Evolutionary conservation across 1,140 invertebrate genomes (phyloP), one percentile per base, ranked within the genome.

Genomic region (Schlechtendalia chinensis): DNA sequence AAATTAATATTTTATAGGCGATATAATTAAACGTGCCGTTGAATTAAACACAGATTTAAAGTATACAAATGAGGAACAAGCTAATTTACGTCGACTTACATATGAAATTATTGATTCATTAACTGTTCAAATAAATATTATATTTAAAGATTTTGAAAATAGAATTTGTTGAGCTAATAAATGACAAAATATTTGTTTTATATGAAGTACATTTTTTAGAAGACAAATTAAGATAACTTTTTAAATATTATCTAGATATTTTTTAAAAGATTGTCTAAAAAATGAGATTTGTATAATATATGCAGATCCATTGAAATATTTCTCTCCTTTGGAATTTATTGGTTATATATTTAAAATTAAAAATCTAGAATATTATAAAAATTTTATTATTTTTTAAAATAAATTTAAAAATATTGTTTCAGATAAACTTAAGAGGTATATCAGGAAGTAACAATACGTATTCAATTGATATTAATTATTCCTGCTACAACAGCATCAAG

Each of bases 151-250:
- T 67, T 45, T 45, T 47, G 22, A 24, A 47, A 67, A 47, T 67
- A n/a, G 65, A 67, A n/a, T 67, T 67, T 67, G 32, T 67, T 67
- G 65, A 67, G n/a, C 10, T 67, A 12, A 67, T 29, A 67, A 67
- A 67, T 67, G 65, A 67, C 45, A 39, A 67, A 47, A 67, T 45
- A 39, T 67, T 67, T 67, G 27, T 12, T n/a, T 45, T 19, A 11
- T 67, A 67, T 45, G 10, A 45, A 45, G 24, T 61, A 24, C 24
- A 61, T 27, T 24, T 61, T 61, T 16, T 16, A 24, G 14, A 5
- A 24, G 27, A 61, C 16, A 27, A 27, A 61, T 61, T 17, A 27
- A 17, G 12, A 1, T 24, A 1, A 24, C 1, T 61, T 61, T 61
- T 27, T 0, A 45, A 16, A 61, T 27, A 8, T 24, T 27, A 6